Percentiles rank a stretch among this genome's conserved stretches.
These are phyloP conservation scores for Empidonax alnorum DNA, from an alignment of 2,113 vertebrate species.

Conservation along the genomic window DNA sequence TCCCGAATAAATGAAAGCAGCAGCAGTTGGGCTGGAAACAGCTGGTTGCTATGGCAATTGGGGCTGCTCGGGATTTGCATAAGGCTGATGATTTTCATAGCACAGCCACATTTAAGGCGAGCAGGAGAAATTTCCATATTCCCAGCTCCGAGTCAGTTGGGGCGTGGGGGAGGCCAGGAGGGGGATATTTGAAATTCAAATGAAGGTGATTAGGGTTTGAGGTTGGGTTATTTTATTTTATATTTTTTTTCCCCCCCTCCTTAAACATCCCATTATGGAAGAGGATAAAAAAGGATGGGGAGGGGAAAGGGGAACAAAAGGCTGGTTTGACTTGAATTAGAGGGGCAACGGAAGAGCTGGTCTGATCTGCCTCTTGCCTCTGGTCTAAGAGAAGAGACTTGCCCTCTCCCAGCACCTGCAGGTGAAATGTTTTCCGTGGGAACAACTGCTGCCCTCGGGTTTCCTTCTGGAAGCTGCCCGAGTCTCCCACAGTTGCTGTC, in stretches of 20 bases:
- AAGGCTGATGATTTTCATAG: slow-evolving; percentile 91
- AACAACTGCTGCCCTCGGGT: slow-evolving; percentile 55
- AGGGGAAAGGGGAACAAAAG: slow-evolving; percentile 63
- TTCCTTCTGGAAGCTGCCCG: slow-evolving; percentile 43
- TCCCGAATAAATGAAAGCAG: background rate
- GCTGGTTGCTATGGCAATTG: slow-evolving; percentile 78
- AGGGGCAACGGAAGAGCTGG: slow-evolving; percentile 63
- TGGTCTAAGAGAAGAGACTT: slow-evolving; percentile 60
- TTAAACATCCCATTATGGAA: slow-evolving; percentile 73
- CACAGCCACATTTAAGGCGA: slow-evolving; percentile 81
- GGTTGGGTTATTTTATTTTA: slow-evolving; percentile 56
- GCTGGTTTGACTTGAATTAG: slow-evolving; percentile 64
- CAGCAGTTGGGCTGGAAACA: slow-evolving; percentile 46
- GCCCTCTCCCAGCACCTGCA: slow-evolving; percentile 63
- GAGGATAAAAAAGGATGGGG: slow-evolving; percentile 70
- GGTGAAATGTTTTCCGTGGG: slow-evolving; percentile 65
- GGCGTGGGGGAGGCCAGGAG: slow-evolving; percentile 69
- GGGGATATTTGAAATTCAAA: slow-evolving; percentile 95
- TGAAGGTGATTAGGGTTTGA: slow-evolving; percentile 79
- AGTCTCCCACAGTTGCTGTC: slow-evolving; percentile 24
- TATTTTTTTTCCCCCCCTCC: background rate
- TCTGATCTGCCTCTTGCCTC: slow-evolving; percentile 68
- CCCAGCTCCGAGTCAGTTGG: slow-evolving; percentile 79
- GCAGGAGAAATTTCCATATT: slow-evolving; percentile 88
- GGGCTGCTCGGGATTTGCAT: slow-evolving; percentile 86